Evolutionary conservation across 2,113 vertebrate genomes (phyloP).

Genomic region (Salvator merianae): DNA sequence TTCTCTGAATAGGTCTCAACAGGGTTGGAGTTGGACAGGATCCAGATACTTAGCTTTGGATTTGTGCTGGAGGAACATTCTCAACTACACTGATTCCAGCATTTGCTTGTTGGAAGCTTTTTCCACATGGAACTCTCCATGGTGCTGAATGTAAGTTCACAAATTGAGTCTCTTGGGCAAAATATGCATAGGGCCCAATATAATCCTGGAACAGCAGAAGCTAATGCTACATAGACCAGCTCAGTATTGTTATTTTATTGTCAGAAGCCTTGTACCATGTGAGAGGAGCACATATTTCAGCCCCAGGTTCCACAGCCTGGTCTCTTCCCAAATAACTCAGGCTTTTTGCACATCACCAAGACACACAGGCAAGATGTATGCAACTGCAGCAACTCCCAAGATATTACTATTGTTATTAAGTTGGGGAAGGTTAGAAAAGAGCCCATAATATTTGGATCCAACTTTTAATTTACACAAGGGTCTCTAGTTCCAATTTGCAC

Average conservation of each 20-base stretch:
- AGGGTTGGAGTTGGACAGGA: no score
- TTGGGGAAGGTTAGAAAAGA: not conserved
- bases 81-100: not conserved
- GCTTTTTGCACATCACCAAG: not conserved
- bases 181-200: not conserved
- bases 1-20: no score
- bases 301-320: not conserved
- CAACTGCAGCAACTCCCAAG: not conserved
- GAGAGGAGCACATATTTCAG: not conserved
- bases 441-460: not conserved
- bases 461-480: constrained; percentile 15
- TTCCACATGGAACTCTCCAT: not conserved
- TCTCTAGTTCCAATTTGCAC: constrained; percentile 19
- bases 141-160: not conserved
- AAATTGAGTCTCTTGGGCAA: not conserved
- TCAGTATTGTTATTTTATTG: no score
- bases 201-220: not conserved
- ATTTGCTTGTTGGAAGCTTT: not conserved
- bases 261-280: not conserved
- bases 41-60: not conserved
- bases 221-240: not conserved
- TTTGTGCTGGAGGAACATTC: not conserved
- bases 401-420: no score
- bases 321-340: not conserved
- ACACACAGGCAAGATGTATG: not conserved